Evolutionary conservation across 1,140 invertebrate species (phyloP).

Genomic region (Drosophila sulfurigaster): DNA sequence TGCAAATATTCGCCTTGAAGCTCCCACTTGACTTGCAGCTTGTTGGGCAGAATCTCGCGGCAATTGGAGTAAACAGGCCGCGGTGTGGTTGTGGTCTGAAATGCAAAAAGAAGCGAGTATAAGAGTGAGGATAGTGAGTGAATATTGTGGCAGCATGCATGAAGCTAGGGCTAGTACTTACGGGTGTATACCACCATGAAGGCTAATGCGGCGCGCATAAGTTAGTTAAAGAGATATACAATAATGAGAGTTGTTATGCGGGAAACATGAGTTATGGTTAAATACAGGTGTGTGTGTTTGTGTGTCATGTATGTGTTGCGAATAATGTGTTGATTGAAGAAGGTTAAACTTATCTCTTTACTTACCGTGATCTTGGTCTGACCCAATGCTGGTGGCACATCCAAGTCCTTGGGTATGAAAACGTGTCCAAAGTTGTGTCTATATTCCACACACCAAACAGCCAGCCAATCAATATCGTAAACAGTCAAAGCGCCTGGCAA

Average conservation of each 20-base stretch:
- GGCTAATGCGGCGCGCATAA: slow-evolving; percentile 87
- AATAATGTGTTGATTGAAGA: neutral
- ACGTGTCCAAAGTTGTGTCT: slow-evolving; percentile 96
- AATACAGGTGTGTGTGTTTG: slow-evolving; percentile 31
- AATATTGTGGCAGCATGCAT: slow-evolving; percentile 47
- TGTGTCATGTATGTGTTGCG: neutral
- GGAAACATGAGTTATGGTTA: slow-evolving; percentile 64
- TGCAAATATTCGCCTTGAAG: slow-evolving; percentile 90
- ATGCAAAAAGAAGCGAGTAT: slow-evolving; percentile 38
- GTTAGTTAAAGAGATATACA: slow-evolving; percentile 76
- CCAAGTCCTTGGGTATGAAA: slow-evolving; percentile 93
- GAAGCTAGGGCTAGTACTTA: slow-evolving; percentile 87
- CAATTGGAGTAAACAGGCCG: slow-evolving; percentile 89
- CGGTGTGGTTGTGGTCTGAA: slow-evolving; percentile 87
- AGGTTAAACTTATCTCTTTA: slow-evolving; percentile 30
- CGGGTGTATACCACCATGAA: slow-evolving; percentile 95
- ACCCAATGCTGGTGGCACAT: slow-evolving; percentile 94
- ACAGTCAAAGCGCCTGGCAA: slow-evolving; percentile 94
- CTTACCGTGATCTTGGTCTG: slow-evolving; percentile 95
- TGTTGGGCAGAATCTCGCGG: slow-evolving; percentile 91
- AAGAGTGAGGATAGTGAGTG: neutral
- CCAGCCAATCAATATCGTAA: slow-evolving; percentile 96
- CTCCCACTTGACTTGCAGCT: slow-evolving; percentile 93
- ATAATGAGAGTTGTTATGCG: slow-evolving; percentile 68
- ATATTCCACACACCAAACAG: slow-evolving; percentile 94